Percentiles rank a stretch among this genome's conserved stretches.
Evolutionary conservation across 2,888 invertebrate species (phyloP).

Genomic region (Pyrochroa serraticornis): DNA sequence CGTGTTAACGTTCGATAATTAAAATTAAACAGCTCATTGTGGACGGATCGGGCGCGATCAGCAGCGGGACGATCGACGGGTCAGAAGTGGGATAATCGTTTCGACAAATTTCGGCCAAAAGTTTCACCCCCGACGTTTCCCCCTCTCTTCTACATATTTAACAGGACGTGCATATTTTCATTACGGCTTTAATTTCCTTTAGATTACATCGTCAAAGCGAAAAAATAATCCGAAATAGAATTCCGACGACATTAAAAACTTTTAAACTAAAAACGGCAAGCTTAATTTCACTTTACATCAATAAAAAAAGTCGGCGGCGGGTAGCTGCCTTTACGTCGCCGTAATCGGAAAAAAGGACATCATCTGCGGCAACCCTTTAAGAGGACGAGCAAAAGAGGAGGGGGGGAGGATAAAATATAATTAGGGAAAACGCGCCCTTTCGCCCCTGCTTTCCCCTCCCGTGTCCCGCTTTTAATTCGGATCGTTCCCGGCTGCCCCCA

Average conservation of each 20-base stretch:
- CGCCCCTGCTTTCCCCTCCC: constrained; percentile 5
- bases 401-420: constrained; percentile 14
- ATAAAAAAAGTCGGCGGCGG: constrained; percentile 33
- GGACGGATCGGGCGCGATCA: neutral
- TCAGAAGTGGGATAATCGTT: no score
- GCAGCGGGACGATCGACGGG: no score
- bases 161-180: constrained; percentile 38
- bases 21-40: constrained; percentile 31
- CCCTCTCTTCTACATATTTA: constrained; percentile 16
- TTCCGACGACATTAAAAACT: constrained; percentile 41
- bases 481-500: constrained; percentile 25
- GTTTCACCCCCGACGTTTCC: no score
- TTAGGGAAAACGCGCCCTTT: neutral
- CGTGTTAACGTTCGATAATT: constrained; percentile 36
- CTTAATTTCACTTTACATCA: constrained; percentile 47
- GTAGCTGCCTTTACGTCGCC: constrained; percentile 10
- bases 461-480: constrained; percentile 3
- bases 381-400: constrained; percentile 3
- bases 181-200: constrained; percentile 45
- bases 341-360: neutral
- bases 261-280: constrained; percentile 42
- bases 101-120: no score
- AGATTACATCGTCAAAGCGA: constrained; percentile 44
- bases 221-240: constrained; percentile 43
- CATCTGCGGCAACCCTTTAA: neutral